Conservation (phyloP, 2,888 invertebrate species). For the Beris morrisii region DNA sequence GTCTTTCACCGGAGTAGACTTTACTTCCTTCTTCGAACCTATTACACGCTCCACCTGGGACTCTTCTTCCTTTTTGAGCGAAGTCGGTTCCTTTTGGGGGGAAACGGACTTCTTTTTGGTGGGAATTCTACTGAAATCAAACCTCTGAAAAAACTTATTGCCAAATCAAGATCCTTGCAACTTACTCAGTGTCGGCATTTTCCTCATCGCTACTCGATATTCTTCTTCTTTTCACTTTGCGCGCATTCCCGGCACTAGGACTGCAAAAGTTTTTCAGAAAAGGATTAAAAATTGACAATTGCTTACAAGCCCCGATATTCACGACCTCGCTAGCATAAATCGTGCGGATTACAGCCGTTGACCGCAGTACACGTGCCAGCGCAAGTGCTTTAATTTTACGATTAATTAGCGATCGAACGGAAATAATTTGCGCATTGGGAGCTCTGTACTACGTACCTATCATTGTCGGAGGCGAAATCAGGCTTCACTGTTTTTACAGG, state of each 20-base stretch:
- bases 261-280: constrained; percentile 38
- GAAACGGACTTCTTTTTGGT: constrained; percentile 34
- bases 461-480: constrained; percentile 39
- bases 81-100: constrained; percentile 4
- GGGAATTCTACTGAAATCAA: constrained; percentile 29
- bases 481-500: constrained; percentile 40
- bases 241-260: constrained; percentile 18
- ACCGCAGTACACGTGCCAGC: constrained; percentile 5
- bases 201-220: constrained; percentile 53
- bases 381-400: constrained; percentile 14
- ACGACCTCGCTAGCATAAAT: background rate
- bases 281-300: constrained; percentile 10
- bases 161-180: background rate
- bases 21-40: background rate
- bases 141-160: background rate
- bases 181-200: constrained; percentile 40
- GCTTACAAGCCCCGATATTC: background rate
- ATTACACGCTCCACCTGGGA: background rate
- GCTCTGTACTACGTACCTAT: constrained; percentile 33
- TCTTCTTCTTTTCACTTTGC: constrained; percentile 41
- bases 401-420: background rate
- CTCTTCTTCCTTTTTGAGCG: background rate
- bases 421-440: background rate
- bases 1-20: constrained; percentile 5
- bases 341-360: constrained; percentile 2